Evolutionary conservation across 2,888 invertebrate genomes (phyloP), one percentile per base, ranked within the genome.

Genomic region (Campoletis raptor): DNA sequence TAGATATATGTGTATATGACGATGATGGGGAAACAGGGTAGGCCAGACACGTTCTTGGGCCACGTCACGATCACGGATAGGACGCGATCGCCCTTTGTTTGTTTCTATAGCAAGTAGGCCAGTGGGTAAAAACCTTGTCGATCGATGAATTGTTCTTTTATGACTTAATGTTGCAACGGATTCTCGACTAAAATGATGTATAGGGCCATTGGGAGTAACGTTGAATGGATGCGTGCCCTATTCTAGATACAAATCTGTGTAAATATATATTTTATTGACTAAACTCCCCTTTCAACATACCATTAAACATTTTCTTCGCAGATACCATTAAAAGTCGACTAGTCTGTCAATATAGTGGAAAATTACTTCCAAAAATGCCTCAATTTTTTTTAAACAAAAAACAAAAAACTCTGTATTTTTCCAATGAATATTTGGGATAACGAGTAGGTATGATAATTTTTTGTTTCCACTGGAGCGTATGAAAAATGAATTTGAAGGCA

Each of bases 71-170:
- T 76, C 42, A 36, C 5, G 37, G 21, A 69, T 67, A 54, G 52
- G 45, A 70, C 57, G 70, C 57, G 70, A 72, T 42, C 45, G 52
- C 70, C 54, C 76, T 81, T 85, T 85, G 77, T 85, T 66, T 77
- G 48, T 66, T 77, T 21, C 18, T 40, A 9, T n/a, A 54, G 36
- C 40, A 81, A 77, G 61, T 77, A 42, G 79, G 54, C 42, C 76
- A 81, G 42, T 67, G 52, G 77, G 77, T 81, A 77, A 81, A 81
- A 81, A 81, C 77, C 36, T 81, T 77, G 52, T 37, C 72, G 81
- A 77, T 81, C 81, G 85, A 72, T 85, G 77, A 77, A 76, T 48
- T 77, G 72, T 72, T 83, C 78, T 83, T 72, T 54, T 54, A 85
- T 72, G 66, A 77, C 57, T 70, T 24, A 52, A 74, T 48, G 48